Evolutionary conservation across 2,797 vertebrate genomes (phyloP).

Genomic region (Oceanodroma leucorhoa): DNA sequence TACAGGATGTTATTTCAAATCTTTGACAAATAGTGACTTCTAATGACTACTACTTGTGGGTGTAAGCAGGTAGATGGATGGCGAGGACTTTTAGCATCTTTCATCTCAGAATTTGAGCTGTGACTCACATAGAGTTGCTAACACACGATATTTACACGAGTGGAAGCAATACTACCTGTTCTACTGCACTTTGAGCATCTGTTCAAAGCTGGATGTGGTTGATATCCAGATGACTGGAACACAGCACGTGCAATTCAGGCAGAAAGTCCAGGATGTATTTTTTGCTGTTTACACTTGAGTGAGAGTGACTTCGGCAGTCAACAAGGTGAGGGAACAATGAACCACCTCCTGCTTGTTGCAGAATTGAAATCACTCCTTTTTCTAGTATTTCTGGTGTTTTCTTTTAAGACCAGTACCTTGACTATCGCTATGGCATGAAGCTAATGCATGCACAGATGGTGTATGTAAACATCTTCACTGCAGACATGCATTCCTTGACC

Average conservation of each 20-base stretch:
- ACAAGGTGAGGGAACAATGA: not conserved
- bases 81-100: not conserved
- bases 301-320: not conserved
- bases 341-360: not conserved
- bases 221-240: not conserved
- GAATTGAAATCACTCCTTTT: not conserved
- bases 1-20: not conserved
- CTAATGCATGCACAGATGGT: not conserved
- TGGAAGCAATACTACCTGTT: not conserved
- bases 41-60: not conserved
- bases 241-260: fast-evolving
- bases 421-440: not conserved
- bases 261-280: not conserved
- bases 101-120: not conserved
- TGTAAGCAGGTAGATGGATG: not conserved
- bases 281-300: not conserved
- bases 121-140: not conserved
- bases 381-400: not conserved
- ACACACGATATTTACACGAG: not conserved
- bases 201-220: not conserved
- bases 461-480: not conserved
- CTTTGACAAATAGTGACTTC: not conserved
- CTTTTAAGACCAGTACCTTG: not conserved
- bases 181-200: not conserved
- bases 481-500: not conserved